Conservation (phyloP, 2,888 invertebrate species). For the Hyles lineata region DNA sequence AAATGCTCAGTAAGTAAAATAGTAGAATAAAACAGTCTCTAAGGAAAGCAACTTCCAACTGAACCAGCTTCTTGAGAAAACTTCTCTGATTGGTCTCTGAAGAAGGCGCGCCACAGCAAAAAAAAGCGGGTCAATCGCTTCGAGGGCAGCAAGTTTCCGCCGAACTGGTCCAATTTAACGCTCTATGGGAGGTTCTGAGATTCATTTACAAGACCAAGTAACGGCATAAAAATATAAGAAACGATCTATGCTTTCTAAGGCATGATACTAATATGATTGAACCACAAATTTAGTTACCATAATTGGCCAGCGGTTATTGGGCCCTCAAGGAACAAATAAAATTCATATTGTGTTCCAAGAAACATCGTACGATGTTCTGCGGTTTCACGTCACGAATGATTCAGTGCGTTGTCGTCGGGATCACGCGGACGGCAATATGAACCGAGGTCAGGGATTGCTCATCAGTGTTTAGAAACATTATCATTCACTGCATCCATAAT, state of each 20-base stretch:
- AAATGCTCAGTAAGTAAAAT: background rate
- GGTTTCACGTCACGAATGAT: constrained; percentile 28
- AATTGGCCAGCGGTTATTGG: background rate
- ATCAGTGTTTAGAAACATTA: background rate
- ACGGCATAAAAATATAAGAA: background rate
- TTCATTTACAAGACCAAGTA: background rate
- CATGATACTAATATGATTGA: background rate
- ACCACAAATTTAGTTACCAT: background rate
- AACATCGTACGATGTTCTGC: constrained; percentile 29
- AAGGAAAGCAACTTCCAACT: constrained; percentile 4
- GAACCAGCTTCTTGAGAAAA: constrained; percentile 1
- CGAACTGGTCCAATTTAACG: constrained; percentile 12
- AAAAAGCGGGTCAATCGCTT: constrained; percentile 15
- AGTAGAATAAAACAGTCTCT: background rate
- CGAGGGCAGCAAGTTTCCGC: constrained; percentile 26
- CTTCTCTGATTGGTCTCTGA: constrained; percentile 8
- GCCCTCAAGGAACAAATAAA: constrained; percentile 5
- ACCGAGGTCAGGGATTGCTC: constrained; percentile 15
- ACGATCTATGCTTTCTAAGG: background rate
- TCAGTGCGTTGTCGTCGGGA: constrained; percentile 19
- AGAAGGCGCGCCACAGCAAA: constrained; percentile 21
- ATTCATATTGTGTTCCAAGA: constrained; percentile 17
- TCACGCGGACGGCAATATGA: constrained; percentile 6
- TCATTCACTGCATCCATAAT: constrained; percentile 2
- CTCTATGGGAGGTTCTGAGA: background rate